Evolutionary conservation across 2,797 vertebrate species (phyloP), one percentile per base, ranked within the genome.

Genomic region (Eulemur mongoz): DNA sequence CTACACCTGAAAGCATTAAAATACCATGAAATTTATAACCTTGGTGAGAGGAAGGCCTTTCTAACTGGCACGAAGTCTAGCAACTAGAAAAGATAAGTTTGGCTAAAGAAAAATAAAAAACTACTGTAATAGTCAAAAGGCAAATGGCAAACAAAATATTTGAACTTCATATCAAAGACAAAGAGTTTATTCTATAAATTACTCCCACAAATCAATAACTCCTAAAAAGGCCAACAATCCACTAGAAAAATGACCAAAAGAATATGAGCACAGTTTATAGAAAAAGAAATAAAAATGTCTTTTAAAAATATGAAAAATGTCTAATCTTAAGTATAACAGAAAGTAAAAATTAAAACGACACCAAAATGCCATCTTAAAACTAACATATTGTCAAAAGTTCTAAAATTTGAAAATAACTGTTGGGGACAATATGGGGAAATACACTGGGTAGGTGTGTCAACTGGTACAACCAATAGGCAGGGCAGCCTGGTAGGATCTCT

Each of bases 151-250:
- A 91, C 48, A 52, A 30, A 83, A n/a, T 0, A 54, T 0, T 7
- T 52, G 32, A 94, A 38, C 32, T 5, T 80, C 40, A 45, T 65
- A 63, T 43, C 52, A 67, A 96, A 93, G n/a, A 87, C 48, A 94
- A 89, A 95, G 18, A 94, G 14, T n/a, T 65, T 81, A 76, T 45
- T 45, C 61, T 50, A 88, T 89, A 89, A 93, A 86, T 75, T 76
- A 87, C 30, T 73, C 15, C 65, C 87, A 50, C 25, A 91, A 94
- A 95, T 20, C 54, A 78, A 0, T 52, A 79, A 50, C 7, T 90
- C 38, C 88, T 22, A 43, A 12, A 91, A 93, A 75, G 13, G 45
- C 27, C 67, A 89, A 89, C 15, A 70, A 87, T 25, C 7, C 14
- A 75, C 12, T 14, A 35, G 63, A 80, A 93, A 83, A 72, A 76